Evolutionary conservation across 2,113 vertebrate species (phyloP).

Genomic region (Ramphastos sulfuratus): DNA sequence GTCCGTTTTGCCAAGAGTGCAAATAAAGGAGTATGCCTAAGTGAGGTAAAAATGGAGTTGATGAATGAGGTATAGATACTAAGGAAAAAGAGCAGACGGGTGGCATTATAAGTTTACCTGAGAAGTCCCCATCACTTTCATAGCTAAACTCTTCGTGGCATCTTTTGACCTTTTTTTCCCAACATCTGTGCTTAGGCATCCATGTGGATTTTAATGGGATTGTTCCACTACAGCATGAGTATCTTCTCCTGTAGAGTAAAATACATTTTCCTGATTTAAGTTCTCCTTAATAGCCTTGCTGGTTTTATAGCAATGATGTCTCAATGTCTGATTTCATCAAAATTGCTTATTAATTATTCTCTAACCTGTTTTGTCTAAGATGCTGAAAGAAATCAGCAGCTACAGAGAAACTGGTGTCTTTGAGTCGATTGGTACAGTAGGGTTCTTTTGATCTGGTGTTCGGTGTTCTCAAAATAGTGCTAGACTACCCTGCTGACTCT

Average conservation of each 20-base stretch:
- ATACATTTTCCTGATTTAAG: not conserved
- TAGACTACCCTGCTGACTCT: not conserved
- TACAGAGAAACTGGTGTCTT: not conserved
- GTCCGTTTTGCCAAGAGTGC: not conserved
- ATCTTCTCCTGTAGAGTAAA: not conserved
- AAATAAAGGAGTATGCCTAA: rapidly evolving
- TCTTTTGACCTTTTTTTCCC: not conserved
- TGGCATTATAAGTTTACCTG: not conserved
- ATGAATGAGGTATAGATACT: not conserved
- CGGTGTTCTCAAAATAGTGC: not conserved
- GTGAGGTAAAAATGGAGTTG: not conserved
- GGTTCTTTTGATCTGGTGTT: not conserved
- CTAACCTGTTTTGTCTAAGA: not conserved
- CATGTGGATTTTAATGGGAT: not conserved
- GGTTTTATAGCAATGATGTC: not conserved
- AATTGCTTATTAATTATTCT: not conserved
- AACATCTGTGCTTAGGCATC: not conserved
- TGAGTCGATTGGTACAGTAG: rapidly evolving
- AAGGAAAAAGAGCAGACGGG: not conserved
- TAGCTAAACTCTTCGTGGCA: not conserved
- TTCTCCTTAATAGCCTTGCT: not conserved
- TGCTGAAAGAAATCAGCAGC: not conserved
- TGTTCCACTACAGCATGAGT: not conserved
- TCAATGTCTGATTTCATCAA: not conserved
- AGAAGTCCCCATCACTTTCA: not conserved